Percentiles rank a stretch among this genome's conserved stretches.
These are phyloP conservation scores for Lasioglossum albipes DNA, from an alignment of 1,140 invertebrate genomes.

Conservation along the genomic window DNA sequence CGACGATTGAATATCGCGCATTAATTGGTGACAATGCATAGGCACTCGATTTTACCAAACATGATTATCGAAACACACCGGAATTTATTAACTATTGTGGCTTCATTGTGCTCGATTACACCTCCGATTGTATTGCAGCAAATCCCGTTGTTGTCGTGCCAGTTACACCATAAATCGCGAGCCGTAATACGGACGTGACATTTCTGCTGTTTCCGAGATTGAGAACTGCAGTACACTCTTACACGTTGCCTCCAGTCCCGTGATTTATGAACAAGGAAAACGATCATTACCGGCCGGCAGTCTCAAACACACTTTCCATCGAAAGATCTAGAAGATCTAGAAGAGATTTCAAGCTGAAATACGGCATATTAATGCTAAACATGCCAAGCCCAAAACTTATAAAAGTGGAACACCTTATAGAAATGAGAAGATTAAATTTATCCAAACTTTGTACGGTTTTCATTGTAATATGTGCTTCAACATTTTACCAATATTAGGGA, in stretches of 20 bases:
- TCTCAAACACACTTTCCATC: background rate
- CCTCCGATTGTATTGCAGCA: background rate
- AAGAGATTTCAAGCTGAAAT: too few relatives aligned
- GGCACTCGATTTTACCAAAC: slow-evolving; percentile 9
- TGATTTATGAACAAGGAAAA: background rate
- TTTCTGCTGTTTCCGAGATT: background rate
- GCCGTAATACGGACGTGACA: background rate
- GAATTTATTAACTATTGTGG: background rate
- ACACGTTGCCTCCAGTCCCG: background rate
- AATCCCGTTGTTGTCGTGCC: background rate
- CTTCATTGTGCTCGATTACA: background rate
- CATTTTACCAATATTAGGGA: too few relatives aligned
- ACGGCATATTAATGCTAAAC: too few relatives aligned
- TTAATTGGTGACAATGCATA: background rate
- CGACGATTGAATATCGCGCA: background rate
- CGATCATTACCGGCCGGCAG: background rate
- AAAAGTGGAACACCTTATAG: too few relatives aligned
- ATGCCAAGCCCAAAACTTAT: too few relatives aligned
- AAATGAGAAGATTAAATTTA: too few relatives aligned
- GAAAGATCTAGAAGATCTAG: too few relatives aligned
- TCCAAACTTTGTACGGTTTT: too few relatives aligned
- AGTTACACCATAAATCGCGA: background rate
- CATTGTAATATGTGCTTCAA: too few relatives aligned
- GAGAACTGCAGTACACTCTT: background rate
- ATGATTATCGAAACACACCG: background rate